Base-by-base conservation (phyloP, 2,113 vertebrate species). In the Abramis brama region DNA sequence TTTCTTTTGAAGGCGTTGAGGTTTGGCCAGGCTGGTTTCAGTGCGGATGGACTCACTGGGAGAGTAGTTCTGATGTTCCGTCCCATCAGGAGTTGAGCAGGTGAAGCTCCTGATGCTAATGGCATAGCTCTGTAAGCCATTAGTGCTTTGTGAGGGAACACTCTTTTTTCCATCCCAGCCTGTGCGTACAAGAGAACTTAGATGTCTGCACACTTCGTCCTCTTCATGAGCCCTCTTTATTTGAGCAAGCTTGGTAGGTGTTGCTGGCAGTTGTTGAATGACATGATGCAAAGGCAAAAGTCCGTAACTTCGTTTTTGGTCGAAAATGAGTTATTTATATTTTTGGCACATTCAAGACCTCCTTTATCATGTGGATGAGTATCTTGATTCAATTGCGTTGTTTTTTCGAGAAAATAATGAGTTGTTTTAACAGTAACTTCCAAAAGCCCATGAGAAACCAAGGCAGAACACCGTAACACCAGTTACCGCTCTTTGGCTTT, bases 51-150 rank as follows among this genome's bases (percentile, higher is more conserved):
- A 33, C 81, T 86, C 25, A 87, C 79, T 66, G 79, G 74, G 43
- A 86, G 39, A 7, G 45, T 1, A 19, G 83, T 84, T 50, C 77
- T 30, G 1, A 88, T 77, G 9, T 27, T 83, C 15, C 75, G 55
- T 6, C 88, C 87, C 87, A 86, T 91, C 10, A 87, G 70, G 2
- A 87, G 77, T 39, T 91, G 75, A 6, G 83, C 12, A 1, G 88
- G 85, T 39, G 80, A 88, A 15, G 85, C 47, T 60, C 86, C 84
- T 64, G 82, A 88, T 0, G 25, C 64, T 7, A 91, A 39, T 6
- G 85, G 84, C 43, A 84, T 47, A 12, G 82, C 68, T 19, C 13
- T 73, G 84, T 85, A 86, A 12, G 82, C 85, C 78, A 88, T 78
- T 15, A 88, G 83, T 25, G 60, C 81, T 6, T 83, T 68, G 13